Percentiles rank a stretch among this genome's conserved stretches.
phyloP scores from a whole-genome alignment of 92 coral and sea anemone genomes.

The Bergia puertoricense region DNA sequence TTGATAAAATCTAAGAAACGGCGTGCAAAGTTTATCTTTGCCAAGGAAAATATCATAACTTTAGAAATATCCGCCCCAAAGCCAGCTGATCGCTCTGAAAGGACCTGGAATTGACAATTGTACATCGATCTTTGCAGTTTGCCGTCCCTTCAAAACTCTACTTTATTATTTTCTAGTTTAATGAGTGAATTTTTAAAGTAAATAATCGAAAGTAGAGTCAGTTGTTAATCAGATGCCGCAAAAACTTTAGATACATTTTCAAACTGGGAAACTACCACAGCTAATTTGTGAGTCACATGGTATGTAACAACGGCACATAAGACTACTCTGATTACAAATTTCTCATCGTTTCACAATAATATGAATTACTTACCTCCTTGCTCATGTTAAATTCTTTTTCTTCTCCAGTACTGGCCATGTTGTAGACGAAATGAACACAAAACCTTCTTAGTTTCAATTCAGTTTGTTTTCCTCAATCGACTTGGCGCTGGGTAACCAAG shows the following conservation, averaged over 20 bases:
- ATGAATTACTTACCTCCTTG: slow-evolving; percentile 68
- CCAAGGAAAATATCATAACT: too few species aligned
- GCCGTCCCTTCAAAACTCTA: neutral
- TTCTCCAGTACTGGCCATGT: slow-evolving; percentile 60
- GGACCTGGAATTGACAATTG: neutral
- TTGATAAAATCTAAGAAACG: too few species aligned
- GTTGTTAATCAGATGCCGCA: neutral
- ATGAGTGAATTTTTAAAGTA: neutral
- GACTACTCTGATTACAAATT: neutral
- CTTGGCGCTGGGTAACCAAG: neutral
- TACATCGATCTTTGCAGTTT: neutral
- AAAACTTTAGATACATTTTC: neutral
- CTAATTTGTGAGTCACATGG: neutral
- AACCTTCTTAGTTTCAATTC: neutral
- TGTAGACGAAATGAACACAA: neutral
- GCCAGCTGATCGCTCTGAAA: neutral
- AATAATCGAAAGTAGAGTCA: neutral
- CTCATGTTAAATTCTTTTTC: slow-evolving; percentile 79
- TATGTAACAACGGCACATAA: neutral
- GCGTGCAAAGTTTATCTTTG: too few species aligned
- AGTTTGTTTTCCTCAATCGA: slow-evolving; percentile 1
- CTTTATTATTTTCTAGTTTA: neutral
- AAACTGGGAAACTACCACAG: too few species aligned
- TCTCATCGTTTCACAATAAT: neutral
- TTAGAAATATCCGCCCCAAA: too few species aligned